Evolutionary conservation across 2,888 invertebrate genomes (phyloP), one percentile per base, ranked within the genome.

Genomic region (Caenorhabditis uteleia): DNA sequence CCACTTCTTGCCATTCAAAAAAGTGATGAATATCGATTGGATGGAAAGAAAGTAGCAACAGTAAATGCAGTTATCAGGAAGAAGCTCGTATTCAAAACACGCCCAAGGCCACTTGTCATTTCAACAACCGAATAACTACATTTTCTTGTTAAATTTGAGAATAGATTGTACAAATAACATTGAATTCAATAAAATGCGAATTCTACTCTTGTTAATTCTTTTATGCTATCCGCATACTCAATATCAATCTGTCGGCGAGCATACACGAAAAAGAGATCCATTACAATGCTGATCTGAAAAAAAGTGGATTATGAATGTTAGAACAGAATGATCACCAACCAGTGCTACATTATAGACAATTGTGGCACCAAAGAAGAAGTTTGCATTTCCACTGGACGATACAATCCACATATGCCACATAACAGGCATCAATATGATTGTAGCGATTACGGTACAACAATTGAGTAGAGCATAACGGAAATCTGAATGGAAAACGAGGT

Each of bases 391-490:
- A 38, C 95, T 95, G 36, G 95, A 92, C 10, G 92, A 90, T 84
- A 93, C 93, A 75, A 98, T 93, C 98, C 98, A 99, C 36, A 98
- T 88, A 84, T 97, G 91, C 92, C 95, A 97, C 49, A 97, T 89
- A 2, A 94, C 91, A 1, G 98, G 81, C 48, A 93, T 93, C 75
- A 98, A 88, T 4, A 91, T 90, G 27, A 92, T 89, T 16, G 93
- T 91, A 51, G 92, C 90, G 46, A 94, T 87, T 83, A 95, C 89
- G 81, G 93, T 91, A 79, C 92, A 91, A n/a, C 90, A 89, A 14
- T 94, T 92, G 34, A 95, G 88, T 83, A 98, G 92, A 64, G 91
- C 91, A 84, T 97, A 95, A 56, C 95, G 91, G 90, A 94, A 59
- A 38, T 59, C 65, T 65, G 47, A 12, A 57, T 34, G 14, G 31